Conservation (phyloP, 2,113 vertebrate genomes). For the Bufo bufo region DNA sequence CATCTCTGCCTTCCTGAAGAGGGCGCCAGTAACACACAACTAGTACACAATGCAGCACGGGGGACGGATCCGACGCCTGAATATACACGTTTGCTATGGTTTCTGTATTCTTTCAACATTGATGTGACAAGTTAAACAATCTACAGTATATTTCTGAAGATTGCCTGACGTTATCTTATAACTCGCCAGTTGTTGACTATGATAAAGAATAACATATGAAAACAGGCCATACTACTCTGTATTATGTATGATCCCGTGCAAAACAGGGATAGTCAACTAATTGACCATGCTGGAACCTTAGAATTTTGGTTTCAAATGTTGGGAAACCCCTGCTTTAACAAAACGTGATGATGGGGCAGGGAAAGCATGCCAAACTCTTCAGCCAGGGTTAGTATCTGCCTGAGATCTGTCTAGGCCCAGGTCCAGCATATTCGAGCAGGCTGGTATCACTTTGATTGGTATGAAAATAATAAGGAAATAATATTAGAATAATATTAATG, state of each 20-base stretch:
- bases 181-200: neutral
- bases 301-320: neutral
- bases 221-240: neutral
- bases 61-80: too few relatives aligned
- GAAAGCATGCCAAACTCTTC: too few relatives aligned
- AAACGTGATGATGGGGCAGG: too few relatives aligned
- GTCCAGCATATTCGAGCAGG: too few relatives aligned
- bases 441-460: too few relatives aligned
- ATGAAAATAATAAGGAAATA: neutral
- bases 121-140: neutral
- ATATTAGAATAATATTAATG: too few relatives aligned
- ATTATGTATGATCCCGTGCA: neutral
- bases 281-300: neutral
- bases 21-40: conserved; percentile 13
- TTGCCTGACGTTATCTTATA: neutral
- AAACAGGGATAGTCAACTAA: neutral
- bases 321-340: too few relatives aligned
- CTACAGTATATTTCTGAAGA: neutral
- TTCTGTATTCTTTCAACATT: neutral
- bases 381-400: too few relatives aligned
- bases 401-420: too few relatives aligned
- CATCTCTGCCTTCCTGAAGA: neutral
- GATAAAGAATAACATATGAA: neutral
- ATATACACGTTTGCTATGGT: neutral
- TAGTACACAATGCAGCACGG: neutral